A percentile compares a stretch with the other conserved stretches of the same genome.
Evolutionary conservation across 2,113 vertebrate species (phyloP).

Genomic region (Bombycilla garrulus): DNA sequence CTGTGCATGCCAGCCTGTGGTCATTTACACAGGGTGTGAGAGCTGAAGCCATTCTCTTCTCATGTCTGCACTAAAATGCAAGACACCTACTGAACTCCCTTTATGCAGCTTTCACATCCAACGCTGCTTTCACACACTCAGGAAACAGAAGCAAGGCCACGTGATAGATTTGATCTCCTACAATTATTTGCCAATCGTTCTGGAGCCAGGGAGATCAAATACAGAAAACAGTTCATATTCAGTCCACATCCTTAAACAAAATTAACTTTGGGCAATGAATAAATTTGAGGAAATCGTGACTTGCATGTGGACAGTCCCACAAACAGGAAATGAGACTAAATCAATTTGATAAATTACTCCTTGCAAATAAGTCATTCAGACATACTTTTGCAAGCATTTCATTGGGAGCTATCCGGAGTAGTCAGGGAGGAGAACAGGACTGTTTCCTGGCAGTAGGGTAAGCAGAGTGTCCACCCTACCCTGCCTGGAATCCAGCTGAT

Average conservation of each 20-base stretch:
- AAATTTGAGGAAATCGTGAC: constrained; percentile 1
- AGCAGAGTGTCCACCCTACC: neutral
- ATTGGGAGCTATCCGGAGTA: neutral
- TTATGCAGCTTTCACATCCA: neutral
- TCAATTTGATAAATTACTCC: constrained; percentile 31
- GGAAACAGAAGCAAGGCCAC: neutral
- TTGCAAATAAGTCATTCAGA: neutral
- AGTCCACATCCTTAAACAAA: neutral
- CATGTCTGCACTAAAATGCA: neutral
- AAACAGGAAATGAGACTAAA: constrained; percentile 44
- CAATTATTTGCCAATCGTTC: neutral
- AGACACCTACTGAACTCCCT: neutral
- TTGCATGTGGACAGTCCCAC: neutral
- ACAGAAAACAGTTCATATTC: neutral
- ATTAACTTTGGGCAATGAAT: constrained; percentile 17
- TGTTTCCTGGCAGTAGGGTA: neutral
- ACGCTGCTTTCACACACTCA: neutral
- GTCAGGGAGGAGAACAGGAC: neutral
- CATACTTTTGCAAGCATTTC: neutral
- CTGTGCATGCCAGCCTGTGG: neutral
- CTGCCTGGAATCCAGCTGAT: neutral
- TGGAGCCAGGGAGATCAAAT: neutral
- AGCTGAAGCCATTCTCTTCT: neutral
- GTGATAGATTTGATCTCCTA: neutral
- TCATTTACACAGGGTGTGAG: neutral